These are phyloP conservation scores for Acromyrmex echinatior DNA, from an alignment of 1,140 invertebrate genomes.

Conservation along the genomic window DNA sequence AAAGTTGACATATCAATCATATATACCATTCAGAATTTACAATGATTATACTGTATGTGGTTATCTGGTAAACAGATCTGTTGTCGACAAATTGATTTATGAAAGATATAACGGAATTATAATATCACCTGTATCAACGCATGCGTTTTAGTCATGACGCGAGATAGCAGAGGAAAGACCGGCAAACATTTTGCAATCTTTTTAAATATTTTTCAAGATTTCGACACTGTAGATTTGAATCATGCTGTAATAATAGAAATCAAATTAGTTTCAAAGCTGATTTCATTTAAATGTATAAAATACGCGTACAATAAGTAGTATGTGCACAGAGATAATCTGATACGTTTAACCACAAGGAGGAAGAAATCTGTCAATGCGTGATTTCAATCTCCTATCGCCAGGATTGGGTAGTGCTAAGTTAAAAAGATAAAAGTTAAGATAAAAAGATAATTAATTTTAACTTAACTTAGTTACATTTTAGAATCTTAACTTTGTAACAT, in stretches of 20 bases:
- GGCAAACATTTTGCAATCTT: background rate
- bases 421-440: no score
- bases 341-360: background rate
- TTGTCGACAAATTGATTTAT: constrained; percentile 30
- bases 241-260: constrained; percentile 11
- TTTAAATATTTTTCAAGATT: background rate
- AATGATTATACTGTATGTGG: background rate
- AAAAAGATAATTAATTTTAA: no score
- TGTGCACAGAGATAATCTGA: background rate
- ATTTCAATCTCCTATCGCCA: background rate
- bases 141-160: background rate
- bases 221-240: background rate
- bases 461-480: no score
- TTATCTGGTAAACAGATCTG: constrained; percentile 36
- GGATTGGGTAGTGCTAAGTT: no score
- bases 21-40: constrained; percentile 3
- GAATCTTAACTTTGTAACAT: no score
- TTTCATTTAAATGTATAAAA: background rate
- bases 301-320: background rate
- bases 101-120: constrained; percentile 26
- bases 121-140: background rate
- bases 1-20: constrained; percentile 18
- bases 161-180: background rate
- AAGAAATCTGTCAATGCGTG: constrained; percentile 32
- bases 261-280: background rate